Evolutionary conservation across 2,888 invertebrate genomes (phyloP), one percentile per base, ranked within the genome.

Genomic region (Tuta absoluta): DNA sequence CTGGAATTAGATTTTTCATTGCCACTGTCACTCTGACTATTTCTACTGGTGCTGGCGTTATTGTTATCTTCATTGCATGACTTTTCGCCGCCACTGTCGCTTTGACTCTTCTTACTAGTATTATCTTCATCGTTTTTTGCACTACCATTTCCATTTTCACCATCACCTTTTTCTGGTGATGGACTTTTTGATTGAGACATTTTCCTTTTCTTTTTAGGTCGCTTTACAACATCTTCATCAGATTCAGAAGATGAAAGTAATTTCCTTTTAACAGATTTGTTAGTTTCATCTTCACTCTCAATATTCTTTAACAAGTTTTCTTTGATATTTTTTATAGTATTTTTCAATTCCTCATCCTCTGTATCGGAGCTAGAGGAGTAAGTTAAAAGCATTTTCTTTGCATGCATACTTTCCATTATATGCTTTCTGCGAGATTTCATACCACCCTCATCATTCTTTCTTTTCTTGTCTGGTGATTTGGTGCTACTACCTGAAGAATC

Each of bases 281-380:
- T 45, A 65, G 63, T 51, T 48, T 65, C 33, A 58, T 67, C 37
- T 57, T 84, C 82, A 68, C 78, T 77, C 24, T 69, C 70, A 2
- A 67, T 73, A 37, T 71, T 72, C 68, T 79, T 75, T 2, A 86
- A 72, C 57, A 86, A 73, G n/a, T 73, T 70, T 49, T 81, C 68
- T 70, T 77, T 80, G n/a, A 85, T 82, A 61, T 81, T 72, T 66
- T 81, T 81, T 8, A 82, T 70, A 11, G 71, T 76, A 72, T 69
- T 73, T 67, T 66, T 77, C 19, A 84, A 68, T 62, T 79, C 69
- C 66, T 87, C 85, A 78, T 87, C 86, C 63, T 86, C 87, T 56
- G 83, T 81, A 56, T 88, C 91, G 7, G 91, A 90, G 72, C 87
- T 86, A 33, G 87, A 86, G 48, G 86, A 85, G 69, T 85, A 80